Percentiles rank a stretch among this genome's conserved stretches.
Evolutionary conservation across 2,797 vertebrate genomes (phyloP).

Genomic region (Vultur gryphus): DNA sequence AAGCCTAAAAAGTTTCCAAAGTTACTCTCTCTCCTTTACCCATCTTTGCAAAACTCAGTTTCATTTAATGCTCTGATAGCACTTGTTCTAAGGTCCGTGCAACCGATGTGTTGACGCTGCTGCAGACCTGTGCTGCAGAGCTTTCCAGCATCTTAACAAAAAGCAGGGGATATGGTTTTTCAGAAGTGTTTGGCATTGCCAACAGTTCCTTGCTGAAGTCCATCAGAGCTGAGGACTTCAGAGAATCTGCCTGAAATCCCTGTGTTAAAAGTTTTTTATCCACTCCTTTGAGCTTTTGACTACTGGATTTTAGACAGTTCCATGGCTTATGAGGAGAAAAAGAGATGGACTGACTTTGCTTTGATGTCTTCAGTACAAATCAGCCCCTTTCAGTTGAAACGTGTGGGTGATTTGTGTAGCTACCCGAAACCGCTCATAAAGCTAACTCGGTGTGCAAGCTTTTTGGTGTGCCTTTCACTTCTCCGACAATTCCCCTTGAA

Average conservation of each 20-base stretch:
- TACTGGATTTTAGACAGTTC: neutral
- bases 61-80: neutral
- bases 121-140: neutral
- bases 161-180: neutral
- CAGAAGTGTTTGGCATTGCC: neutral
- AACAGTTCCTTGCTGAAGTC: neutral
- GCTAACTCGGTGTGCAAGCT: neutral
- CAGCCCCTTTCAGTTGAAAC: neutral
- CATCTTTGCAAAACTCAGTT: neutral
- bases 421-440: neutral
- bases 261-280: neutral
- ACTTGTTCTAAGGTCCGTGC: neutral
- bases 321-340: neutral
- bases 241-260: neutral
- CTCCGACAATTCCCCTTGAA: neutral
- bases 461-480: neutral
- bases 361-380: neutral
- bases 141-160: neutral
- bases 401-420: neutral
- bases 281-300: neutral
- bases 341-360: neutral
- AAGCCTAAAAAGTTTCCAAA: neutral
- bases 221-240: neutral
- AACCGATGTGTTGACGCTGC: neutral
- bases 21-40: neutral